Conservation (phyloP, 2,113 vertebrate genomes). For the Apus apus region DNA sequence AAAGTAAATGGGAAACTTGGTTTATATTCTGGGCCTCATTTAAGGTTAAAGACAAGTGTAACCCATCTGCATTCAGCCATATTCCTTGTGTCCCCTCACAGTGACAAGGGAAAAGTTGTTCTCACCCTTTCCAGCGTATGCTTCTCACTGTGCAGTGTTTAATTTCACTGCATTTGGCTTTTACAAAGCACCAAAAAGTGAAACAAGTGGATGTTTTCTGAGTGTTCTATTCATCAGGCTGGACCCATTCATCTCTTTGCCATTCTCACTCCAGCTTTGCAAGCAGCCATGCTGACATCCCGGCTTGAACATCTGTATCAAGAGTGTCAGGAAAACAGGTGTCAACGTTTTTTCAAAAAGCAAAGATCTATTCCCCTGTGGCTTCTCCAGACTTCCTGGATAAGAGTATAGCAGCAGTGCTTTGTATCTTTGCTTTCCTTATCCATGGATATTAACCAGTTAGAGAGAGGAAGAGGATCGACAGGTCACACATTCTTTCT, state of each 20-base stretch:
- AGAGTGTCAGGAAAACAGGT: constrained; percentile 43
- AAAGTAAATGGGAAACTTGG: background rate
- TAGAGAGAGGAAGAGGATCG: background rate
- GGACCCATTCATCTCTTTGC: background rate
- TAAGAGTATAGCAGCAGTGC: background rate
- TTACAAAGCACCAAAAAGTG: background rate
- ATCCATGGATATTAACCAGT: background rate
- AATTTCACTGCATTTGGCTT: background rate
- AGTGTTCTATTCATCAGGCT: background rate
- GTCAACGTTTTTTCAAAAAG: background rate
- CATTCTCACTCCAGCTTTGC: background rate
- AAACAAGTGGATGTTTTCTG: background rate
- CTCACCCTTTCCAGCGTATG: background rate
- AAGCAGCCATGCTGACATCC: background rate
- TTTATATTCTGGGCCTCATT: background rate
- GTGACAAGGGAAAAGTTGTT: background rate
- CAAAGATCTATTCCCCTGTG: background rate
- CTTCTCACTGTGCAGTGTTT: background rate
- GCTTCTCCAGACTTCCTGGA: constrained; percentile 9
- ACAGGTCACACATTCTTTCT: background rate
- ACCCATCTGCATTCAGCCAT: background rate
- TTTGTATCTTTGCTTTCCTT: constrained; percentile 23
- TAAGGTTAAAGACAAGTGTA: background rate
- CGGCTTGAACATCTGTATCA: background rate
- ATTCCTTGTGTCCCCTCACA: background rate